Evolutionary conservation across 2,797 vertebrate genomes (phyloP).

Genomic region (Hybognathus amarus): DNA sequence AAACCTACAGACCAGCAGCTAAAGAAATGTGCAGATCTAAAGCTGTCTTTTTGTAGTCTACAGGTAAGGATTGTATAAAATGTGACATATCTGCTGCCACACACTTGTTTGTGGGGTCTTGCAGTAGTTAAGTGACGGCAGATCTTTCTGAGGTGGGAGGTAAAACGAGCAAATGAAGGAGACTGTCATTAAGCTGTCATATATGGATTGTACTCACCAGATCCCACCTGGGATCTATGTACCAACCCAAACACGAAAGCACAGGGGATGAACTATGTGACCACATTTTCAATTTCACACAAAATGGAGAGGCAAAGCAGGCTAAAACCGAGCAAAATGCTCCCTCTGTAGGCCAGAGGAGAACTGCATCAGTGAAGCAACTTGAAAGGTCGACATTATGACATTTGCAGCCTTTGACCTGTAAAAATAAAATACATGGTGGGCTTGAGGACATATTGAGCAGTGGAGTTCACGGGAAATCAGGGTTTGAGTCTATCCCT

Average conservation of each 20-base stretch:
- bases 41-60: neutral
- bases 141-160: slow-evolving; percentile 5
- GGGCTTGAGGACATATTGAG: slow-evolving; percentile 25
- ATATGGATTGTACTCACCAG: slow-evolving; percentile 58
- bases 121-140: slow-evolving; percentile 3
- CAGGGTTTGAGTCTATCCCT: slow-evolving; percentile 6
- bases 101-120: slow-evolving; percentile 21
- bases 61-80: slow-evolving; percentile 2
- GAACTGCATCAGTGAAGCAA: neutral
- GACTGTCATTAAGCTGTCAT: slow-evolving; percentile 68
- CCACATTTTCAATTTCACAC: slow-evolving; percentile 46
- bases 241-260: slow-evolving; percentile 51
- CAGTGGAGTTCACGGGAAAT: slow-evolving; percentile 23
- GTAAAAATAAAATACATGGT: neutral
- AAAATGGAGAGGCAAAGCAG: slow-evolving; percentile 29
- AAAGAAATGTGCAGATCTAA: neutral
- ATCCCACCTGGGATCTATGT: slow-evolving; percentile 47
- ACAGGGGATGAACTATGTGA: slow-evolving; percentile 33
- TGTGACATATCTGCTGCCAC: neutral
- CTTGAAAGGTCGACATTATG: neutral
- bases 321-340: slow-evolving; percentile 67
- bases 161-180: slow-evolving; percentile 54
- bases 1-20: neutral
- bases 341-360: slow-evolving; percentile 73
- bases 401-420: slow-evolving; percentile 10